Evolutionary conservation across 1,140 invertebrate species (phyloP), one percentile per base, ranked within the genome.

Genomic region (Trichogramma pretiosum): DNA sequence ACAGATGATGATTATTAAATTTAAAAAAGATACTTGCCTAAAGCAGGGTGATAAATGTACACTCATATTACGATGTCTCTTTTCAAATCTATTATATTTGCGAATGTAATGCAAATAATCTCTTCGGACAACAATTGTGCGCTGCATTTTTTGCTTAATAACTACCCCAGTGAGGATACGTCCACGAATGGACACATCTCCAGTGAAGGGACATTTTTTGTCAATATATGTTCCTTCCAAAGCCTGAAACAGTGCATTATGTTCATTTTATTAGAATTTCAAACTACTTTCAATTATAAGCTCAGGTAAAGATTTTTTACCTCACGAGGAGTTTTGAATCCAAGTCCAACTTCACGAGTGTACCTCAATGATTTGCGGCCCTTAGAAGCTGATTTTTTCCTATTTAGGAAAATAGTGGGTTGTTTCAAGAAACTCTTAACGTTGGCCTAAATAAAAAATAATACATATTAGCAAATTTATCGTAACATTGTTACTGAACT

Each of bases 391-490:
- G 77, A 77, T 59, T 80, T 80, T 72, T 98, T 98, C 58, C 85
- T 83, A 77, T 96, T 96, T 61, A 95, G 77, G 77, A 96, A 97
- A 60, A 99, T 83, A 56, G 87, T 94, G 14, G 89, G 84, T 77
- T 99, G 96, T 73, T 94, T 96, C 80, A 98, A 94, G 76, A 93
- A 98, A n/a, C n/a, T n/a, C n/a, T n/a, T n/a, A n/a, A n/a, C n/a
- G n/a, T n/a, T n/a, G n/a, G n/a, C n/a, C n/a, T n/a, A n/a, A n/a
- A n/a, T n/a, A n/a, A n/a, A n/a, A n/a, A n/a, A n/a, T n/a, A n/a
- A n/a, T n/a, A n/a, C n/a, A n/a, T n/a, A n/a, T n/a, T n/a, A n/a
- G n/a, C n/a, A n/a, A n/a, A n/a, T n/a, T n/a, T n/a, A n/a, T n/a
- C n/a, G n/a, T n/a, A n/a, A n/a, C n/a, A n/a, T n/a, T n/a, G n/a